Conservation (phyloP, 2,113 vertebrate species). For the Tautogolabrus adspersus region DNA sequence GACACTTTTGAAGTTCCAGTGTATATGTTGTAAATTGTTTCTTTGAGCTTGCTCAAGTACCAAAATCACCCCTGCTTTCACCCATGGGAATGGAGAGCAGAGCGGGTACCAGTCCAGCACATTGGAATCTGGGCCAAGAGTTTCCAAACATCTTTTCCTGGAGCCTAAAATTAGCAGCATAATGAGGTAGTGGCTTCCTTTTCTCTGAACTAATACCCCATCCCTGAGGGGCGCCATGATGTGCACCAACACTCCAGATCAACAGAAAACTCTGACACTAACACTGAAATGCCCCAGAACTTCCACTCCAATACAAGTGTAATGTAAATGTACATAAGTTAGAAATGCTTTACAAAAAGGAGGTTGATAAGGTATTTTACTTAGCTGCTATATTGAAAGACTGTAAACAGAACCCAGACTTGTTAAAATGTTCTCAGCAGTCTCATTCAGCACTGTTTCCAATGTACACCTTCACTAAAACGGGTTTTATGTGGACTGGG, state of each 20-base stretch:
- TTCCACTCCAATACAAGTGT: conserved; percentile 8
- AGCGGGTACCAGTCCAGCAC: conserved; percentile 76
- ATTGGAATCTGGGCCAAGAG: conserved; percentile 77
- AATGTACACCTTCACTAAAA: conserved; percentile 50
- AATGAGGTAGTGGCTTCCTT: conserved; percentile 86
- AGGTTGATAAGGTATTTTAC: not conserved
- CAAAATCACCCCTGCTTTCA: conserved; percentile 83
- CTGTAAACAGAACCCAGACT: conserved; percentile 30
- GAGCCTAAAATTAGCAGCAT: conserved; percentile 86
- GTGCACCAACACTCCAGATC: conserved; percentile 81
- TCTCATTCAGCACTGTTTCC: conserved; percentile 46
- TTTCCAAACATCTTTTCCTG: conserved; percentile 85
- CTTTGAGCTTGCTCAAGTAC: conserved; percentile 85
- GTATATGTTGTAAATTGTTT: conserved; percentile 86
- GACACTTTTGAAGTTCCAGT: conserved; percentile 87
- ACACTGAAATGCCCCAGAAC: conserved; percentile 61
- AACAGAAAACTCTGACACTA: conserved; percentile 72
- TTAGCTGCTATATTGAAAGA: conserved; percentile 3
- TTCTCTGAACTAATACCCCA: conserved; percentile 80
- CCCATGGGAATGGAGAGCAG: conserved; percentile 77
- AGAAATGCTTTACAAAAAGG: not conserved
- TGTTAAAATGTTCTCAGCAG: conserved; percentile 42
- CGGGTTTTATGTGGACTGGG: conserved; percentile 64
- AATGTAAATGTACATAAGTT: not conserved
- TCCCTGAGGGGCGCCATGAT: conserved; percentile 78